These are phyloP conservation scores for Megalops atlanticus DNA, from an alignment of 2,113 vertebrate genomes.

Conservation along the genomic window DNA sequence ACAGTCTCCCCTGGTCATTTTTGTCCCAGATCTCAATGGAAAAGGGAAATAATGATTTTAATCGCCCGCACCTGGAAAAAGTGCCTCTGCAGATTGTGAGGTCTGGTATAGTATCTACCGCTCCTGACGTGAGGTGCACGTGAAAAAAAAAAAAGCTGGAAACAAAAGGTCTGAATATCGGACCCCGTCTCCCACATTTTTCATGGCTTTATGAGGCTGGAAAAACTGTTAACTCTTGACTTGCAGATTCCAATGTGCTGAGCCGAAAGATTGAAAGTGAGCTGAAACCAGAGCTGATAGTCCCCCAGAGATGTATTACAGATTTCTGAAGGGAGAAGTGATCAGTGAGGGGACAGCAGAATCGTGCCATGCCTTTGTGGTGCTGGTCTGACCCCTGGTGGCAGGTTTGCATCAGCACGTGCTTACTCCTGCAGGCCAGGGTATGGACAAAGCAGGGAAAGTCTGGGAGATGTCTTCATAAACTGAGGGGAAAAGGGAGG, in stretches of 20 bases:
- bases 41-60: background rate
- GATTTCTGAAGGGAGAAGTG: background rate
- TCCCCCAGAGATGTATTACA: background rate
- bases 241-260: conserved; percentile 24
- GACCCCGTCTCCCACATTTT: too few species aligned
- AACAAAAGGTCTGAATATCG: too few species aligned
- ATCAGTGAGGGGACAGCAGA: background rate
- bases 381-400: conserved; percentile 33
- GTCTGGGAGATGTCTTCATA: too few species aligned
- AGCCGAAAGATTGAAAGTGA: conserved; percentile 15
- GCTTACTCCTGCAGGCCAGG: too few species aligned
- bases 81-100: too few species aligned
- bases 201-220: conserved; percentile 23
- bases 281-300: background rate
- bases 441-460: background rate
- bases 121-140: too few species aligned
- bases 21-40: background rate
- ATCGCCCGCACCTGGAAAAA: background rate
- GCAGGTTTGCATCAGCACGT: background rate
- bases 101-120: too few species aligned
- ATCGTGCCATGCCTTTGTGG: background rate
- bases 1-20: background rate
- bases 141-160: background rate
- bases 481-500: too few species aligned
- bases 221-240: conserved; percentile 32